Evolutionary conservation across 2,888 invertebrate species (phyloP), one percentile per base, ranked within the genome.

Genomic region (Lasioglossum pauxillum): DNA sequence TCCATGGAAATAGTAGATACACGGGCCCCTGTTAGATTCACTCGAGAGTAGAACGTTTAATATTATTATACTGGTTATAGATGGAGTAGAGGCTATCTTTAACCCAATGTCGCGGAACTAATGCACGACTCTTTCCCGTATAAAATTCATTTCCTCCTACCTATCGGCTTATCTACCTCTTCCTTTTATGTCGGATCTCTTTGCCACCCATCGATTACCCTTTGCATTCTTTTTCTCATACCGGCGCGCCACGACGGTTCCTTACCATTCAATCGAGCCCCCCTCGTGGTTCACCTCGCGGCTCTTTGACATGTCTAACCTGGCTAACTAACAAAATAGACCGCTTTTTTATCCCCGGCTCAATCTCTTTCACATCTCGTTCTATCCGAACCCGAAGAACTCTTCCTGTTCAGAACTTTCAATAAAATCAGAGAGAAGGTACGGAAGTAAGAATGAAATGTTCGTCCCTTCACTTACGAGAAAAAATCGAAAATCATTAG

Each of bases 101-200:
- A 57, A 78, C 19, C 78, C 88, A 91, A 90, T 87, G 90, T 87
- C 83, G 74, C 60, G 89, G 87, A 91, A 91, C 76, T 88, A 91
- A 91, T 82, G 83, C 41, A 53, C 76, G 75, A 76, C 82, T 83
- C 81, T 82, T 85, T 83, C 67, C 81, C 84, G 73, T 82, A 60
- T 78, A 88, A 89, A 91, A 85, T 91, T 90, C 91, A 86, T 88
- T 91, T 91, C 76, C 86, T 80, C 73, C 75, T 80, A 84, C 60
- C 76, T 71, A 57, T 44, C 38, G 12, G 72, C 89, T 89, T 90
- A 90, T 91, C 89, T 91, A 80, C 78, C 71, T 86, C 71, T 75
- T 49, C 67, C 74, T 60, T 86, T 86, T 88, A 90, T 82, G 85
- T 90, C 88, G 69, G 60, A 35, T 67, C 80, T 83, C 80, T 80